Evolutionary conservation across 1,140 invertebrate genomes (phyloP), one percentile per base, ranked within the genome.

Genomic region (Papilio polytes): DNA sequence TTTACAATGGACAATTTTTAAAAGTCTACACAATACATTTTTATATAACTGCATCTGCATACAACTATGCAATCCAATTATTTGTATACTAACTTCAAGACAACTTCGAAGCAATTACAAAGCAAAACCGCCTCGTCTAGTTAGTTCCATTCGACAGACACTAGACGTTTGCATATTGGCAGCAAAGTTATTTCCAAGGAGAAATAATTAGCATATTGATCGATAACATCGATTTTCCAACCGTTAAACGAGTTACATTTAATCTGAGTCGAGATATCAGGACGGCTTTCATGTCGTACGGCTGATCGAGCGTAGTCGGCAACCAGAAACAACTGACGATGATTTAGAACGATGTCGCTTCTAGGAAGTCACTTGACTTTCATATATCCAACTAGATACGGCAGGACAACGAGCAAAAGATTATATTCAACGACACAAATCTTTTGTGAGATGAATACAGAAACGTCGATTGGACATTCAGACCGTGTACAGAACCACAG

Each of bases 201-300:
- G 74, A 76, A 76, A 76, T 76, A 76, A 73, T 73, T 73, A 73
- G 72, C 72, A 73, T 73, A 73, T 44, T 46, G 72, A 44, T 51
- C 74, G 74, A 76, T 76, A 76, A 13, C 20, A 76, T 76, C 74
- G 74, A 76, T 76, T 76, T 76, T 76, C 74, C 74, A 76, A 51
- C 46, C n/a, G 74, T 46, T 26, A 51, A 76, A 76, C 74, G 12
- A 76, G 74, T 76, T 51, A 76, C 36, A 13, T 76, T 31, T 53
- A 76, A 76, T 76, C 74, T 48, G 46, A 48, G 20, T 12, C 22
- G 74, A 51, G 41, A 48, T 76, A 76, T 76, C 74, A 76, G 74
- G 22, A 76, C 74, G 44, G 74, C 74, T 76, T 76, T 76, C 74
- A 20, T 53, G 74, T 76, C 3, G 74, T 70, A 53, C 53, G 46